Conservation (phyloP, 2,797 vertebrate genomes). For the Leptoclinus maculatus region DNA sequence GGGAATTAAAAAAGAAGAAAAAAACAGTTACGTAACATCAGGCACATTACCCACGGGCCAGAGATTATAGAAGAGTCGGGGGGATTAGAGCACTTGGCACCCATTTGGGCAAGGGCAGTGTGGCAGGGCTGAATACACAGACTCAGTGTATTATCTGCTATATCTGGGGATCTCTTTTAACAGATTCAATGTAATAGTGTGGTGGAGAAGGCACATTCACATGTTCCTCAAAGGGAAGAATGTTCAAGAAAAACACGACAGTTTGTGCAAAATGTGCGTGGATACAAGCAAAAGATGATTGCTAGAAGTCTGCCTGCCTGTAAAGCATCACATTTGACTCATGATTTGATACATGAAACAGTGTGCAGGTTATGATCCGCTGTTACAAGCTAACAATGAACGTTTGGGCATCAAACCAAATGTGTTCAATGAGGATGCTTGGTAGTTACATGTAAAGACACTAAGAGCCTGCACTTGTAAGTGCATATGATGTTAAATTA, state of each 20-base stretch:
- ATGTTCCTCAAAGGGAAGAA: conserved; percentile 7
- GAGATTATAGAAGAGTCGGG: conserved; percentile 54
- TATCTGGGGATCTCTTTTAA: conserved; percentile 11
- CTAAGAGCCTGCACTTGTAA: background rate
- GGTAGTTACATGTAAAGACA: background rate
- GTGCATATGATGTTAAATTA: background rate
- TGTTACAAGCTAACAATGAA: background rate
- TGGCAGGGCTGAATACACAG: conserved; percentile 39
- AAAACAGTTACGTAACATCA: conserved; percentile 43
- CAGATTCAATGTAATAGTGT: conserved; percentile 1
- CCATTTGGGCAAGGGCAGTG: conserved; percentile 30
- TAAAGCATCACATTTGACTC: background rate
- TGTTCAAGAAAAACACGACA: background rate
- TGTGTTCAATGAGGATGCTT: background rate
- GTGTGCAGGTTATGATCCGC: background rate
- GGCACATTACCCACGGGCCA: conserved; percentile 42
- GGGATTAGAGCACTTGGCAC: conserved; percentile 62
- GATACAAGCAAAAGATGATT: background rate
- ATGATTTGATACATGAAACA: background rate
- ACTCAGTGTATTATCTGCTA: conserved; percentile 31
- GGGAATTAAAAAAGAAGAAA: conserved; percentile 22
- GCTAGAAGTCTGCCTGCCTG: background rate
- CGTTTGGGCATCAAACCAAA: background rate
- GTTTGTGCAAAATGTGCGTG: background rate
- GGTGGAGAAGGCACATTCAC: background rate